Evolutionary conservation across 2,113 vertebrate species (phyloP), one percentile per base, ranked within the genome.

Genomic region (Stegostoma tigrinum): DNA sequence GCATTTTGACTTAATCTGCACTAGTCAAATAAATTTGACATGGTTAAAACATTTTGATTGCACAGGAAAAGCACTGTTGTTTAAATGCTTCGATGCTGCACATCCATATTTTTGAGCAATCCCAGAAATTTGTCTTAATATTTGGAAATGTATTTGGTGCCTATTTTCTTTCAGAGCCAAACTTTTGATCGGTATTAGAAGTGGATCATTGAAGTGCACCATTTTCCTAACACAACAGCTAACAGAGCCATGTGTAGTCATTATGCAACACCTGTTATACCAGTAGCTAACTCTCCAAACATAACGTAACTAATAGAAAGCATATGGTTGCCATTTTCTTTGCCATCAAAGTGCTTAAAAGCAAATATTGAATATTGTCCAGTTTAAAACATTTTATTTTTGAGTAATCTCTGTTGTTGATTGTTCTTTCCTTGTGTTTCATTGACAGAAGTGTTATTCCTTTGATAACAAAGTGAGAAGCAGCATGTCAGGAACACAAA

Each of bases 321-420:
- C 85, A 83, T 67, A 38, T 42, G 85, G 83, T 67, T 45, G 66
- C 67, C 67, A 34, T 45, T 95, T 95, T 95, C 42, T 95, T 64
- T 72, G 72, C 48, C 42, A 45, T 5, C 94, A 95, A 68, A 95
- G 70, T 5, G 34, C 52, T 45, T 21, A 42, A 95, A 95, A 75
- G 34, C 7, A 95, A 95, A 95, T 70, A 95, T 45, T 78, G 30
- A 48, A 27, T 48, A 38, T 68, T 2, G 42, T 67, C 67, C 75
- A 95, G 19, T 17, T 95, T 95, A 24, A 55, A 75, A 27, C 14
- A 8, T 48, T 75, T 68, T 14, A 42, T 67, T 95, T 45, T 95
- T 75, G 94, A 38, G 42, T 12, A 95, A 75, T 38, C 94, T 75
- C 45, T 68, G 38, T 19, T 83, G 17, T 42, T 83, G 45, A 19